Evolutionary conservation across 1,140 invertebrate genomes (phyloP).

Genomic region (Eueides isabella): DNA sequence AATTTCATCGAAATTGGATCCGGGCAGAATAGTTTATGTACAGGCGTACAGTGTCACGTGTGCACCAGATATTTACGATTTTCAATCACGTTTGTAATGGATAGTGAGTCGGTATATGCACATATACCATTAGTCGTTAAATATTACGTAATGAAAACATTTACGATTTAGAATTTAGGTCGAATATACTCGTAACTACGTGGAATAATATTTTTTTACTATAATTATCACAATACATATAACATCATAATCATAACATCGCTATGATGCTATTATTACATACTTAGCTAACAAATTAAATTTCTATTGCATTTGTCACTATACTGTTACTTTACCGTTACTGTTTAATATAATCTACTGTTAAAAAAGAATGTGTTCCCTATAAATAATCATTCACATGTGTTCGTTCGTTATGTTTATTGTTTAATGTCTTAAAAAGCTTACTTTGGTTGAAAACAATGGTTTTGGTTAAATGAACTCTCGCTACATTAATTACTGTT

Average conservation of each 20-base stretch:
- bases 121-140: slow-evolving; percentile 23
- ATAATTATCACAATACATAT: too few species aligned
- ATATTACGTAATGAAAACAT: slow-evolving; percentile 16
- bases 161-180: slow-evolving; percentile 5
- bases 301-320: too few species aligned
- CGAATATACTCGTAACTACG: neutral
- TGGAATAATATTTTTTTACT: too few species aligned
- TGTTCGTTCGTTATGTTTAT: neutral
- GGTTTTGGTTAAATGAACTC: slow-evolving; percentile 67
- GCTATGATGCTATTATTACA: too few species aligned
- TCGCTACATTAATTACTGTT: slow-evolving; percentile 73
- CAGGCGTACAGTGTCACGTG: slow-evolving; percentile 63
- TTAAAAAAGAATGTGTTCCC: neutral
- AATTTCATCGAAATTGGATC: slow-evolving; percentile 78
- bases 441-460: slow-evolving; percentile 26
- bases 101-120: slow-evolving; percentile 35
- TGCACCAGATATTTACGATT: slow-evolving; percentile 72
- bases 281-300: too few species aligned
- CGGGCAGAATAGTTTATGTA: slow-evolving; percentile 67
- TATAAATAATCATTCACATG: neutral
- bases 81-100: slow-evolving; percentile 63
- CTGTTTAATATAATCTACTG: neutral
- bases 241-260: too few species aligned
- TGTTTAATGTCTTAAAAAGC: neutral
- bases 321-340: too few species aligned